A percentile compares a stretch with the other conserved stretches of the same genome.
Evolutionary conservation across 2,888 invertebrate species (phyloP).

Genomic region (Leucoptera coffeella): DNA sequence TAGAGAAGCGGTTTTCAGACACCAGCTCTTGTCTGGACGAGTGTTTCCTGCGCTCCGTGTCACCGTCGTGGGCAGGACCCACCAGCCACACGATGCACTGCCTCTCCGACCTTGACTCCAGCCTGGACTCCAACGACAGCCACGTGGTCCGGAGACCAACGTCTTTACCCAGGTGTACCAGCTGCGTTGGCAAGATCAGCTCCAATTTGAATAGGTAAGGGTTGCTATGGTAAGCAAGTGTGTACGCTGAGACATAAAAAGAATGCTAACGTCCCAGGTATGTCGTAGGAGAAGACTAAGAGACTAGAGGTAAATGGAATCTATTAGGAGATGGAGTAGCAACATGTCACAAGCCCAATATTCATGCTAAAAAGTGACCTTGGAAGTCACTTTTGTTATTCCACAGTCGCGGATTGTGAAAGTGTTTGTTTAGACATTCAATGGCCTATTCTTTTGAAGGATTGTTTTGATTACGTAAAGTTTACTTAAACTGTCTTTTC

Average conservation of each 20-base stretch:
- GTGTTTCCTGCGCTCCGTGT: slow-evolving; percentile 37
- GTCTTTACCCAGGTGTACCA: slow-evolving; percentile 60
- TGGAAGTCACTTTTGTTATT: neutral
- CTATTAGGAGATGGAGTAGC: no score
- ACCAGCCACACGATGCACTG: slow-evolving; percentile 44
- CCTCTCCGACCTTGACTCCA: slow-evolving; percentile 33
- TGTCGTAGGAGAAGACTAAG: no score
- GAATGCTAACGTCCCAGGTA: neutral
- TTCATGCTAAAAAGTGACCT: no score
- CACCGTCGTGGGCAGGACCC: slow-evolving; percentile 33
- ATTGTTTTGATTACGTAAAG: no score
- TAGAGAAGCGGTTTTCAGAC: slow-evolving; percentile 44
- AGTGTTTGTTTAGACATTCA: no score
- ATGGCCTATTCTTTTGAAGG: no score
- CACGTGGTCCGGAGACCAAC: slow-evolving; percentile 30
- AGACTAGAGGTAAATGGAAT: no score
- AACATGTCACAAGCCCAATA: no score
- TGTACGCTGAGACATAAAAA: neutral
- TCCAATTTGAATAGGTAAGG: slow-evolving; percentile 51
- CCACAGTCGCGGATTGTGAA: no score
- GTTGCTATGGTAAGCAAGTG: neutral
- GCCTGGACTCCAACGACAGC: slow-evolving; percentile 32
- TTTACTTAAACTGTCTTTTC: no score
- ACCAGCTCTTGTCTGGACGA: slow-evolving; percentile 38
- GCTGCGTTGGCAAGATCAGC: slow-evolving; percentile 73